Percentiles rank a stretch among this genome's conserved stretches.
Conservation (phyloP, 2,888 invertebrate genomes). For the Rhagonycha fulva region DNA sequence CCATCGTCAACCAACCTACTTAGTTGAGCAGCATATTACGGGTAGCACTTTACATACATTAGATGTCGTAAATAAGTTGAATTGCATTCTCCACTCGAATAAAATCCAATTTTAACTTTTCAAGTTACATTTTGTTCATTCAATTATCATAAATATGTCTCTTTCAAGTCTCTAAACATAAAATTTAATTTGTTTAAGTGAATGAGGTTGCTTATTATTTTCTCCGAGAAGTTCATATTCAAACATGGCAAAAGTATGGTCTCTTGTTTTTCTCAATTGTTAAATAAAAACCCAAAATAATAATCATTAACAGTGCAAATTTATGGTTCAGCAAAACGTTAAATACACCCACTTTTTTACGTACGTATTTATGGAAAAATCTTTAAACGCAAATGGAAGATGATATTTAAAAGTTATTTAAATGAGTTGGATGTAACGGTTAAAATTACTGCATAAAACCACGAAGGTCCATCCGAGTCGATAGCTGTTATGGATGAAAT, state of each 20-base stretch:
- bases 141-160: slow-evolving; percentile 57
- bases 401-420: neutral
- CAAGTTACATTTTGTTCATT: slow-evolving; percentile 53
- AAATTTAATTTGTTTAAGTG: slow-evolving; percentile 53
- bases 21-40: slow-evolving; percentile 38
- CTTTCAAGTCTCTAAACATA: slow-evolving; percentile 46
- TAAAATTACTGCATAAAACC: neutral
- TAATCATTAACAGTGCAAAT: neutral
- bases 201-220: slow-evolving; percentile 43
- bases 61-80: slow-evolving; percentile 50
- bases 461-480: neutral
- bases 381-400: neutral
- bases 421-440: neutral
- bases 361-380: neutral
- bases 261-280: neutral
- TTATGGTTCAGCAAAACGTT: neutral
- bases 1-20: slow-evolving; percentile 19
- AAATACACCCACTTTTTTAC: neutral
- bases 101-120: slow-evolving; percentile 52
- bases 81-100: slow-evolving; percentile 46
- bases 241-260: neutral
- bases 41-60: slow-evolving; percentile 53
- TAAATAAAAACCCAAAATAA: neutral
- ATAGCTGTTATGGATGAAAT: neutral
- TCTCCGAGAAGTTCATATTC: neutral